Percentiles rank a stretch among this genome's conserved stretches.
phyloP scores from a whole-genome alignment of 2,888 invertebrate species.

The Acanthosepion lycidas region DNA sequence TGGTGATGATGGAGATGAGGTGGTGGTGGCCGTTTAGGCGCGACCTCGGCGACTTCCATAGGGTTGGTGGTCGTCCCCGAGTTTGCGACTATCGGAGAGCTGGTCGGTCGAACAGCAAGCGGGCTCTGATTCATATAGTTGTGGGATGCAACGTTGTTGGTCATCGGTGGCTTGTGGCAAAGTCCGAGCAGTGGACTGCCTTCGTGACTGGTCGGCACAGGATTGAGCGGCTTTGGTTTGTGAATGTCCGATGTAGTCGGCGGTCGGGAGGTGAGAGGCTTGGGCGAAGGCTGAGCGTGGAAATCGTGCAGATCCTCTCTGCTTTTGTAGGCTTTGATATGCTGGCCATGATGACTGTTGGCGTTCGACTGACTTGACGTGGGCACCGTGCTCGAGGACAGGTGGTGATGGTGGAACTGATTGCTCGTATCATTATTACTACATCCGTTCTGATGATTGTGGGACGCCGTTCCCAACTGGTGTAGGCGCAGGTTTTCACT shows the following conservation, averaged over 20 bases:
- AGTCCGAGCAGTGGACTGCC: not conserved
- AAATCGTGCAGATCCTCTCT: slow-evolving; percentile 39
- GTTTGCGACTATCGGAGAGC: not conserved
- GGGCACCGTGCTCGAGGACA: too few relatives aligned
- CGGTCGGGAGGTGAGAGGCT: slow-evolving; percentile 65
- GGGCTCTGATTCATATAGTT: slow-evolving; percentile 45
- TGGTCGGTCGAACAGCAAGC: slow-evolving; percentile 46
- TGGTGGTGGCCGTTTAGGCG: not conserved
- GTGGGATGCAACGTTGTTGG: slow-evolving; percentile 37
- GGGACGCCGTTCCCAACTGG: not conserved
- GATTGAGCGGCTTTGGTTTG: slow-evolving; percentile 62
- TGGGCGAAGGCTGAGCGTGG: slow-evolving; percentile 58
- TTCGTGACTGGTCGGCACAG: slow-evolving; percentile 50
- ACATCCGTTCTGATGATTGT: not conserved
- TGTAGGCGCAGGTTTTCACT: not conserved
- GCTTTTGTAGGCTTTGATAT: not conserved
- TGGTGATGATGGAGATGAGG: not conserved
- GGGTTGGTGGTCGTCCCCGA: slow-evolving; percentile 45
- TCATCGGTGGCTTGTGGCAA: not conserved
- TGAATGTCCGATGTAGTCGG: slow-evolving; percentile 62
- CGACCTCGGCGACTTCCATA: slow-evolving; percentile 40
- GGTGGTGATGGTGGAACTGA: not conserved
- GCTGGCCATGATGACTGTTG: not conserved
- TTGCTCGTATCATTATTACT: not conserved
- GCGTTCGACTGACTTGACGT: too few relatives aligned